These are phyloP conservation scores for Phalacrocorax pelagicus DNA, from an alignment of 2,113 vertebrate species.

Conservation along the genomic window DNA sequence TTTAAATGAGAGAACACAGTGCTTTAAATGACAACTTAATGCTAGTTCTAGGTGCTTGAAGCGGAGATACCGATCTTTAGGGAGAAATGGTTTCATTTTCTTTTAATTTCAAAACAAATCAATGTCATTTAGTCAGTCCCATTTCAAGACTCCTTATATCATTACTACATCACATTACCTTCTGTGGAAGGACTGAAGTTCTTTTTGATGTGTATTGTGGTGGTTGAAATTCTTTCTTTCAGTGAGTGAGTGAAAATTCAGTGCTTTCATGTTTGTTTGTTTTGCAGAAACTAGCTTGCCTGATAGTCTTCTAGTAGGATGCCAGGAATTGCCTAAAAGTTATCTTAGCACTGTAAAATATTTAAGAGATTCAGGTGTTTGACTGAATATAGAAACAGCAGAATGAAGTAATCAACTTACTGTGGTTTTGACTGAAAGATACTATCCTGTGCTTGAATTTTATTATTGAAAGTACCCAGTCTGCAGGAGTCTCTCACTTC, in stretches of 20 bases:
- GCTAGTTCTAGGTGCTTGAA: neutral
- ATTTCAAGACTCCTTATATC: neutral
- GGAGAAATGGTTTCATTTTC: neutral
- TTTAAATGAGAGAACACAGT: neutral
- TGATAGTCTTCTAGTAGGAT: neutral
- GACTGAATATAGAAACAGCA: neutral
- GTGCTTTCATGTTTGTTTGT: neutral
- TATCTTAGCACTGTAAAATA: neutral
- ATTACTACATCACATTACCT: neutral
- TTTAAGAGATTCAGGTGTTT: neutral
- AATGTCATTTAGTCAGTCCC: neutral
- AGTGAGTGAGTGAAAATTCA: neutral
- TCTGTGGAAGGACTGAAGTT: neutral
- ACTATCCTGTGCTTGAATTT: neutral
- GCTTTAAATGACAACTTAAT: neutral
- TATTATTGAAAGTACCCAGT: neutral
- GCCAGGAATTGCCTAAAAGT: neutral
- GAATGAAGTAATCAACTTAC: neutral
- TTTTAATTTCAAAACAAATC: neutral
- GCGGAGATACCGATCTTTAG: neutral
- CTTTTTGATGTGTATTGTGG: neutral
- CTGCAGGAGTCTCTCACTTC: neutral
- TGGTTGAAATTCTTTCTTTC: constrained; percentile 18
- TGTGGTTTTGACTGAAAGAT: neutral
- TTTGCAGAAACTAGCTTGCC: neutral